These are phyloP conservation scores for Myotis vivesi DNA, from an alignment of 2,797 vertebrate species.

Conservation along the genomic window DNA sequence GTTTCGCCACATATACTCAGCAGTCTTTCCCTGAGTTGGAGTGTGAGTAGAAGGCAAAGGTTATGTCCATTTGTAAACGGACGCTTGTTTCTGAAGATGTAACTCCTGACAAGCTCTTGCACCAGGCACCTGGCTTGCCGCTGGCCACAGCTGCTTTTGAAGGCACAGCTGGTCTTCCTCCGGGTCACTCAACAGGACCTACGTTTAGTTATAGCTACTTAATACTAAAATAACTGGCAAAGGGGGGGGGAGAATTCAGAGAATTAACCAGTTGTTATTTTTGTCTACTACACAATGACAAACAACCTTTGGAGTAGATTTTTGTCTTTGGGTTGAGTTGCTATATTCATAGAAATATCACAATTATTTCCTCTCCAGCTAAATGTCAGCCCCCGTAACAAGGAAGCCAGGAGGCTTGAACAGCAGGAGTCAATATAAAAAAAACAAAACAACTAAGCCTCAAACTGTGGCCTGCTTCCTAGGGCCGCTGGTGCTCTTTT, in stretches of 20 bases:
- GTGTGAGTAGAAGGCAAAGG: background rate
- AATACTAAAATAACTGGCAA: background rate
- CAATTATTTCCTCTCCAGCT: constrained; percentile 43
- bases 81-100: constrained; percentile 8
- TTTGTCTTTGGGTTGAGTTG: constrained; percentile 1
- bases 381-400: constrained; percentile 47
- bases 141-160: background rate
- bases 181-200: background rate
- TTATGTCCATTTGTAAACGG: constrained; percentile 6
- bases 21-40: background rate
- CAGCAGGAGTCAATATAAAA: constrained; percentile 7
- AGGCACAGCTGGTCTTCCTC: background rate
- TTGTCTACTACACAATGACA: background rate
- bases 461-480: background rate
- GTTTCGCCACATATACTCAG: background rate
- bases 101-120: background rate
- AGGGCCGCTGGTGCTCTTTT: constrained; percentile 5
- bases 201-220: background rate
- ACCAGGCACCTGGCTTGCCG: background rate
- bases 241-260: background rate
- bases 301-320: constrained; percentile 12
- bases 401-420: constrained; percentile 30
- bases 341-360: background rate
- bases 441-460: background rate
- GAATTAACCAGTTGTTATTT: background rate